Conservation (phyloP, 2,113 vertebrate genomes). For the Lampris megalopsis region DNA sequence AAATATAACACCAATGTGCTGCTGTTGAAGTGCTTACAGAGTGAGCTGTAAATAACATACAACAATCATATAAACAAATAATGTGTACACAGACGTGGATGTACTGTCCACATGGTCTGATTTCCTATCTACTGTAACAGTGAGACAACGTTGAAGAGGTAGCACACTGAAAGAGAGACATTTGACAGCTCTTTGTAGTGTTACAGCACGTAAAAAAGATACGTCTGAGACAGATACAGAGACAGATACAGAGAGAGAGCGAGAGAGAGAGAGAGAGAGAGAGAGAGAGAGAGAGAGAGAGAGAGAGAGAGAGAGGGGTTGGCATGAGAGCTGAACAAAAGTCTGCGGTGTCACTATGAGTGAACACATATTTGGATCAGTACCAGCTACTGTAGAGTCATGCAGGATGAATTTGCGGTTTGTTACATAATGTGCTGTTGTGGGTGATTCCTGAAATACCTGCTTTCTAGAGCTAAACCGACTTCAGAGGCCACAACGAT, state of each 20-base stretch:
- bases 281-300: no score
- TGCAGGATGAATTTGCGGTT: slow-evolving; percentile 44
- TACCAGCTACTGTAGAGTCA: slow-evolving; percentile 40
- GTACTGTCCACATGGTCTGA: slow-evolving; percentile 1
- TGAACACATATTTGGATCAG: no score
- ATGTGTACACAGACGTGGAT: background rate
- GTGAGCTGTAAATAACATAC: background rate
- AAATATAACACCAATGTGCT: slow-evolving; percentile 15
- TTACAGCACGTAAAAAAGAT: slow-evolving; percentile 45
- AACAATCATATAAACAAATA: background rate
- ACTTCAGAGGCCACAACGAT: background rate
- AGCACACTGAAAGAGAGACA: slow-evolving; percentile 18
- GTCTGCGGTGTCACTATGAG: slow-evolving; percentile 39
- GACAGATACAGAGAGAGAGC: background rate
- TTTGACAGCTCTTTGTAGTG: slow-evolving; percentile 38
- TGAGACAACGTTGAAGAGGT: slow-evolving; percentile 4
- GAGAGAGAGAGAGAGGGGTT: no score
- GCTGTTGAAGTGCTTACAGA: background rate
- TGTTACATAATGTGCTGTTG: slow-evolving; percentile 38
- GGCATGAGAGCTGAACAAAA: no score
- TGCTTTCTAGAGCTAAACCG: background rate
- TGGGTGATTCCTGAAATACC: background rate
- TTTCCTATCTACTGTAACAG: background rate
- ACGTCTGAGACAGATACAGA: background rate
- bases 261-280: slow-evolving; percentile 11